Evolutionary conservation across 2,797 vertebrate genomes (phyloP).

Genomic region (Chelon auratus): DNA sequence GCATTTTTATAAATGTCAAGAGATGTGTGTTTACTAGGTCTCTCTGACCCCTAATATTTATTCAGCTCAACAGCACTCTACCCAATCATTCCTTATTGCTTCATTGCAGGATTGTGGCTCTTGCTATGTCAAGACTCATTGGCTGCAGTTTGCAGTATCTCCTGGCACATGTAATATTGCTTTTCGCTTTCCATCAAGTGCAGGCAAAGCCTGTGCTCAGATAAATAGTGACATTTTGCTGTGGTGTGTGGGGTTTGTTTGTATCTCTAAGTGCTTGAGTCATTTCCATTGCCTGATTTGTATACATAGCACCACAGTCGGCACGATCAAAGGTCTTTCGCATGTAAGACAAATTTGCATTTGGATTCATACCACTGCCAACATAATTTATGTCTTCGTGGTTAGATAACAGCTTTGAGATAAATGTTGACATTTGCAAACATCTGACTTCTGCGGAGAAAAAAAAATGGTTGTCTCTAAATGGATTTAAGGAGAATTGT

Average conservation of each 20-base stretch:
- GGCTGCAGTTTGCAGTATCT: constrained; percentile 72
- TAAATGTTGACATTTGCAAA: constrained; percentile 67
- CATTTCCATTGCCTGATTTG: constrained; percentile 64
- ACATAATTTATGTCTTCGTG: constrained; percentile 51
- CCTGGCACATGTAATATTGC: constrained; percentile 80
- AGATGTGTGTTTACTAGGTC: constrained; percentile 66
- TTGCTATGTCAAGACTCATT: constrained; percentile 76
- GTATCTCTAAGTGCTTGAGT: constrained; percentile 51
- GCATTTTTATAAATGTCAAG: constrained; percentile 80
- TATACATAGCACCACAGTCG: constrained; percentile 62
- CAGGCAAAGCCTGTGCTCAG: constrained; percentile 49
- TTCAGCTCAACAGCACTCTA: constrained; percentile 74
- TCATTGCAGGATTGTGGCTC: constrained; percentile 61
- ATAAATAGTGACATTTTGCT: constrained; percentile 80
- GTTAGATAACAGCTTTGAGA: constrained; percentile 52
- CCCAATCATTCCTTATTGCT: constrained; percentile 78
- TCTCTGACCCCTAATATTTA: constrained; percentile 78
- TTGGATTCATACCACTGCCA: constrained; percentile 59
- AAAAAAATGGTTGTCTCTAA: constrained; percentile 33
- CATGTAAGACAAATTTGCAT: constrained; percentile 73
- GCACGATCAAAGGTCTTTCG: constrained; percentile 70
- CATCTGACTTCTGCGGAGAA: constrained; percentile 18
- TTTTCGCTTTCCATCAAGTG: constrained; percentile 83
- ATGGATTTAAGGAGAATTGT: constrained; percentile 44
- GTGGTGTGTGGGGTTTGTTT: constrained; percentile 69